Conservation (phyloP, 2,797 vertebrate genomes). For the Poecilia gillii region DNA sequence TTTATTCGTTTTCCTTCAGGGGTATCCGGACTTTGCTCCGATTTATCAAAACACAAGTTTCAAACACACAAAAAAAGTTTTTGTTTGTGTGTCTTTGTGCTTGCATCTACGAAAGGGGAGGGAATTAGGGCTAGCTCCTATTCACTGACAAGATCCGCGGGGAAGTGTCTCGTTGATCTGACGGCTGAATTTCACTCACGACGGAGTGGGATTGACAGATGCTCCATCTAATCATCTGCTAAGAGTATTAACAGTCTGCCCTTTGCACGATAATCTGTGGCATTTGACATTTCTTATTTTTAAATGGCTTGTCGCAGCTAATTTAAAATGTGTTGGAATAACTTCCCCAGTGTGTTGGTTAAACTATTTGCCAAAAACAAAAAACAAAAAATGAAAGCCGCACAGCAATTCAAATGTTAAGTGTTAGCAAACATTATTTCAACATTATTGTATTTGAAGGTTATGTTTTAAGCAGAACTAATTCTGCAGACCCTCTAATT, state of each 20-base stretch:
- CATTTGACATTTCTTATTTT: not conserved
- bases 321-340: not conserved
- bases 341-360: not conserved
- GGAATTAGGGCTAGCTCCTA: not conserved
- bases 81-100: not conserved
- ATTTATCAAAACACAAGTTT: not conserved
- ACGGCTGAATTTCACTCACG: not conserved
- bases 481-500: conserved; percentile 21
- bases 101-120: not conserved
- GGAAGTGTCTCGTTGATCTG: not conserved
- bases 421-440: conserved; percentile 12
- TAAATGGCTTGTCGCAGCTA: not conserved
- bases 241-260: not conserved
- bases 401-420: not conserved
- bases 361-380: not conserved
- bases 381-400: not conserved
- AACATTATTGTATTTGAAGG: conserved; percentile 10
- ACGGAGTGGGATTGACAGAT: not conserved
- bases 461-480: not conserved
- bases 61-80: not conserved
- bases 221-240: not conserved
- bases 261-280: not conserved
- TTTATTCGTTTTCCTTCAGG: not conserved
- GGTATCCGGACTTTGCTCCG: not conserved
- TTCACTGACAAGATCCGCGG: not conserved